Percentiles rank a stretch among this genome's conserved stretches.
Evolutionary conservation across 2,113 vertebrate species (phyloP).

Genomic region (Lamprotornis superbus): DNA sequence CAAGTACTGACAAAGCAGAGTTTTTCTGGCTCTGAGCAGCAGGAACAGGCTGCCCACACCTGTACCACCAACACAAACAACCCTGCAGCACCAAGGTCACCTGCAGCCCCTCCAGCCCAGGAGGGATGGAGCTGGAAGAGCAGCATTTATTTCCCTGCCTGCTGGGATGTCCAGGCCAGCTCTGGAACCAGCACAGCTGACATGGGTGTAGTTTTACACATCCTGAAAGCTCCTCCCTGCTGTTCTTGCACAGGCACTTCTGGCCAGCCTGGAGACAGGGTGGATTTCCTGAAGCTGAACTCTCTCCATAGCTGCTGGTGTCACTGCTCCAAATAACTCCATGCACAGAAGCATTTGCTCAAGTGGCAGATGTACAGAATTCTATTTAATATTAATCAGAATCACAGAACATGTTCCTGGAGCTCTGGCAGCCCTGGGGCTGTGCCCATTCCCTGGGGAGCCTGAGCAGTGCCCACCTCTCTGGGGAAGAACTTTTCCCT

Average conservation of each 20-base stretch:
- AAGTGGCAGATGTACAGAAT: not conserved
- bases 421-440: not conserved
- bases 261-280: fast-evolving
- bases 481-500: not conserved
- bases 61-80: not conserved
- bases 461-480: not conserved
- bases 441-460: not conserved
- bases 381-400: not conserved
- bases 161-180: not conserved
- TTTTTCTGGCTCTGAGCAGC: not conserved
- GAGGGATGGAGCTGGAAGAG: not conserved
- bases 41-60: not conserved
- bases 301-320: not conserved
- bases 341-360: not conserved
- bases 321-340: not conserved
- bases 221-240: not conserved
- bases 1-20: not conserved
- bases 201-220: not conserved
- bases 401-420: not conserved
- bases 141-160: not conserved
- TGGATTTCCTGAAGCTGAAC: not conserved
- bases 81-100: fast-evolving
- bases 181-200: not conserved
- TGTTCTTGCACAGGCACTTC: fast-evolving
- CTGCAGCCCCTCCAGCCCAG: not conserved